A percentile compares a stretch with the other conserved stretches of the same genome.
These are phyloP conservation scores for Squalus acanthias DNA, from an alignment of 2,797 vertebrate genomes.

Conservation along the genomic window DNA sequence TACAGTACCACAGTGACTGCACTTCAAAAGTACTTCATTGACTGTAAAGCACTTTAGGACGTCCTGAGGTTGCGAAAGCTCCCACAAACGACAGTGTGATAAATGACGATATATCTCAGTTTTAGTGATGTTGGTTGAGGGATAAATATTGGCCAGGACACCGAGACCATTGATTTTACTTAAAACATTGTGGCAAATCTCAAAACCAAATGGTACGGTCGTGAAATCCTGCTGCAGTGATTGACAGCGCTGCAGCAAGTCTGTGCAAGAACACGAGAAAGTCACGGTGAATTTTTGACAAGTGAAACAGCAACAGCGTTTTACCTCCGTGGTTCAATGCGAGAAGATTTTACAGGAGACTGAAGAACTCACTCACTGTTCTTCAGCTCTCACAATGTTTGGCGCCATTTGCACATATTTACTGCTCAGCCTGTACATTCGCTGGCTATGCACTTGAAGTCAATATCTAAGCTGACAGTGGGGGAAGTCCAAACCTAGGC, in stretches of 20 bases:
- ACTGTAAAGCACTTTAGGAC: neutral
- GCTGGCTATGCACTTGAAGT: too few relatives aligned
- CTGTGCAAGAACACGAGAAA: neutral
- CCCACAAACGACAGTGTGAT: neutral
- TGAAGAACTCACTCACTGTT: neutral
- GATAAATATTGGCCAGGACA: neutral
- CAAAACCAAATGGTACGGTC: neutral
- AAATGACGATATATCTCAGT: neutral
- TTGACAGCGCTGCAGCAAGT: neutral
- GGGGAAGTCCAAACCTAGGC: too few relatives aligned
- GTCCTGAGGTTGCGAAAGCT: neutral
- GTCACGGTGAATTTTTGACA: neutral
- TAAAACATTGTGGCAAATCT: neutral
- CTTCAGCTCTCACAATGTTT: neutral
- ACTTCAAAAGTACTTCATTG: neutral
- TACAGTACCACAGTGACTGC: neutral
- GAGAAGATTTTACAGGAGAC: neutral
- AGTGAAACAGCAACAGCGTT: neutral
- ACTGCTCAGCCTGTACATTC: too few relatives aligned
- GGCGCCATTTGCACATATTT: too few relatives aligned
- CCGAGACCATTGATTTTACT: neutral
- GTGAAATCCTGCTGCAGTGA: neutral
- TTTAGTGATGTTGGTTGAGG: neutral
- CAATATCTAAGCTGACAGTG: too few relatives aligned
- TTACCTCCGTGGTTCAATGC: neutral